These are phyloP conservation scores for Aphodius granarius DNA, from an alignment of 2,888 invertebrate genomes.

Conservation along the genomic window DNA sequence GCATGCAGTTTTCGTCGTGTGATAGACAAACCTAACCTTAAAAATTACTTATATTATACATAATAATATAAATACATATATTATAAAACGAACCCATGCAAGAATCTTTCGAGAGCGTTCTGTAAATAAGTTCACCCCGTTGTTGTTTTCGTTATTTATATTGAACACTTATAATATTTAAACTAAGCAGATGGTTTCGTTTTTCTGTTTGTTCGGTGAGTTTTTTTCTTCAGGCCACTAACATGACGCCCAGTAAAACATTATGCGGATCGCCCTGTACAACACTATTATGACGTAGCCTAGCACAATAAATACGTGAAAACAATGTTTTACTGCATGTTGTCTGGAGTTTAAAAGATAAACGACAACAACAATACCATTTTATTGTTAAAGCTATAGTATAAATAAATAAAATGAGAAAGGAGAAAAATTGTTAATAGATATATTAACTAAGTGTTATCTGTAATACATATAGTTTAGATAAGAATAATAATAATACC, in stretches of 20 bases:
- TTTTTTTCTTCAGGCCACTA: neutral
- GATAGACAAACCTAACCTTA: slow-evolving; percentile 29
- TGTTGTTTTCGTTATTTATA: neutral
- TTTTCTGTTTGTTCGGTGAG: neutral
- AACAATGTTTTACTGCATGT: slow-evolving; percentile 28
- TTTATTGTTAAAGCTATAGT: slow-evolving; percentile 44
- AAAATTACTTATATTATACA: neutral
- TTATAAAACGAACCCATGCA: neutral
- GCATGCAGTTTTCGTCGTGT: slow-evolving; percentile 33
- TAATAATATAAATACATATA: neutral
- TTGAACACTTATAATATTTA: neutral
- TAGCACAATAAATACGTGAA: slow-evolving; percentile 16
- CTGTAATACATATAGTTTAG: slow-evolving; percentile 55
- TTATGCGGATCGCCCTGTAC: slow-evolving; percentile 16
- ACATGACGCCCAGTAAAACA: slow-evolving; percentile 9
- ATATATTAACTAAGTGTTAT: slow-evolving; percentile 53
- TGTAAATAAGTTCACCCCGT: slow-evolving; percentile 4
- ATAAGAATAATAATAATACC: slow-evolving; percentile 50
- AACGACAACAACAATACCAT: slow-evolving; percentile 18
- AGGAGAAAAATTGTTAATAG: slow-evolving; percentile 52
- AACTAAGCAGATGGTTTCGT: neutral
- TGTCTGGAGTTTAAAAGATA: slow-evolving; percentile 15
- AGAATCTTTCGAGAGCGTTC: neutral
- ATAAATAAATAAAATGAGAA: slow-evolving; percentile 43
- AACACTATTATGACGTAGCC: slow-evolving; percentile 2